Evolutionary conservation across 2,888 invertebrate species (phyloP), one percentile per base, ranked within the genome.

Genomic region (Drosophila paranaensis): DNA sequence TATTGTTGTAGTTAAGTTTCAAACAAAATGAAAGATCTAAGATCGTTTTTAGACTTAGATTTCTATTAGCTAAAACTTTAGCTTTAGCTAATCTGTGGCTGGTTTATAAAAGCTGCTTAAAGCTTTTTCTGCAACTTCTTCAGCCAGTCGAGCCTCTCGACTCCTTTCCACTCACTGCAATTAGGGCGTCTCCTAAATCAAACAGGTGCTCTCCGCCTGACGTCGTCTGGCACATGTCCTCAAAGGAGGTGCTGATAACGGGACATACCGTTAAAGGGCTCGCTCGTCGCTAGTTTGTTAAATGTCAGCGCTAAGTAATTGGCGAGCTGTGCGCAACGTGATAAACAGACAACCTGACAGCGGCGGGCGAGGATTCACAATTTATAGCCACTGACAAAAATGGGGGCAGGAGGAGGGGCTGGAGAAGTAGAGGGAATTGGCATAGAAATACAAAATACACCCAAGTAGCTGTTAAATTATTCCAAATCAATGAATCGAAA

Each of bases 401-500:
- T 42, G 39, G 60, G 33, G 9, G 8, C 11, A 25, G 3, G 13
- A 5, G 3, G 8, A 16, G 6, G 30, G 6, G 20, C 20, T 2
- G 20, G 20, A 20, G 20, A 20, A 20, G 20, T 20, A 20, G 14
- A 8, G 13, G 2, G n/a, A 51, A 20, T 20, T 11, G 54, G 54
- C 8, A 11, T 30, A 13, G 27, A 30, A 30, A 37, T 50, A 50
- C 16, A 58, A 30, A 39, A 30, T n/a, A 3, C 46, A 58, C 48
- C 14, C 68, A 72, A 60, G 56, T 45, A 61, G 64, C 70, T 72
- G 76, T 71, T 81, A 75, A 81, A 81, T 81, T 73, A 88, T 85
- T 77, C 82, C 72, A 69, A 89, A 77, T 74, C 89, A 84, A 80
- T 88, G 85, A 72, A 50, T 79, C 71, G 80, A 68, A 79, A 84